Percentiles rank a stretch among this genome's conserved stretches.
phyloP scores from a whole-genome alignment of 2,113 vertebrate species.

The Hemiprocne comata region DNA sequence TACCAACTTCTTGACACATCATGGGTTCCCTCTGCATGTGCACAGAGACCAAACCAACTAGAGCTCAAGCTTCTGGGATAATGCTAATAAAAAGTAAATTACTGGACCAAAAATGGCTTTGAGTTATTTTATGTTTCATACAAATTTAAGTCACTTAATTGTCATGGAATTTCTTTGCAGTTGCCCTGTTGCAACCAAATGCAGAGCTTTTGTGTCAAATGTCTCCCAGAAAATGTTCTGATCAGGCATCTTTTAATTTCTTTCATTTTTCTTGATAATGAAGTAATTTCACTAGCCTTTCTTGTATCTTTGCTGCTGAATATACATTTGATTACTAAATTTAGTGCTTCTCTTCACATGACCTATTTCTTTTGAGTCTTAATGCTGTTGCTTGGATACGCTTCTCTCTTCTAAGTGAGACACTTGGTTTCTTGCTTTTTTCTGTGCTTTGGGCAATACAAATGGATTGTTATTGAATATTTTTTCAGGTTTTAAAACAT shows the following conservation, averaged over 20 bases:
- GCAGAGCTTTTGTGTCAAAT: not conserved
- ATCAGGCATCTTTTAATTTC: not conserved
- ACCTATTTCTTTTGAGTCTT: slow-evolving; percentile 57
- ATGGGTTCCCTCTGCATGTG: not conserved
- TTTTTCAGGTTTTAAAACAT: not conserved
- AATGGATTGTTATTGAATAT: slow-evolving; percentile 21
- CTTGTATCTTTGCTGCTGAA: slow-evolving; percentile 48
- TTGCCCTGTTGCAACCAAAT: not conserved
- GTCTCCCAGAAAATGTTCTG: not conserved
- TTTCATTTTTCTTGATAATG: not conserved
- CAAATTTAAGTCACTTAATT: not conserved
- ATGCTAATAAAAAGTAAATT: not conserved
- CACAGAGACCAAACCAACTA: not conserved
- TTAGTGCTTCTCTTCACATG: slow-evolving; percentile 44
- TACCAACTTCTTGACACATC: not conserved
- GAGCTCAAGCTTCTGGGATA: not conserved
- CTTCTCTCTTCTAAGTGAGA: not conserved
- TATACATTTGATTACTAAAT: slow-evolving; percentile 60
- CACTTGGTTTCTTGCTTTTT: slow-evolving; percentile 43
- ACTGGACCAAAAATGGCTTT: not conserved
- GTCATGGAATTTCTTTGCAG: not conserved
- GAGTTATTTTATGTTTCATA: not conserved
- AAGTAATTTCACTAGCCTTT: slow-evolving; percentile 8
- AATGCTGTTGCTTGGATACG: slow-evolving; percentile 61
- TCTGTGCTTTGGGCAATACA: not conserved